Evolutionary conservation across 1,140 invertebrate genomes (phyloP).

Genomic region (Magallana angulata): DNA sequence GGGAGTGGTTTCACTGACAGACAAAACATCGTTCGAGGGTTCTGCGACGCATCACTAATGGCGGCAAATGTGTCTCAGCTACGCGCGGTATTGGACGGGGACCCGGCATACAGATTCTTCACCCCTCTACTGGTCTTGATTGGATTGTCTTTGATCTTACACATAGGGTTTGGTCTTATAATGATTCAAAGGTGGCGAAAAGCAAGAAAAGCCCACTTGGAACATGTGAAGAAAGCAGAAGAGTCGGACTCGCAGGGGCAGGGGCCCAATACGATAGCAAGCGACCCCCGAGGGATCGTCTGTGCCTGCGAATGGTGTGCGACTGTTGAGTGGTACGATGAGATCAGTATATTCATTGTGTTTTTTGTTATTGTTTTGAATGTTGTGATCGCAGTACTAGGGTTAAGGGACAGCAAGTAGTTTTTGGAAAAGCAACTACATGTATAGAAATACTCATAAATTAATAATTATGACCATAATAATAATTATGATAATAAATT

Average conservation of each 20-base stretch:
- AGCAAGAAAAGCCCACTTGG: background rate
- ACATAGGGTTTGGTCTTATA: background rate
- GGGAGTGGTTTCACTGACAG: background rate
- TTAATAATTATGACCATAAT: no score
- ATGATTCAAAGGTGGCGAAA: slow-evolving; percentile 23
- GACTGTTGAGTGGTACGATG: background rate
- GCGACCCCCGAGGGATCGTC: background rate
- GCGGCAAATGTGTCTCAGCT: slow-evolving; percentile 3
- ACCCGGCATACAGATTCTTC: background rate
- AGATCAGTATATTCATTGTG: background rate
- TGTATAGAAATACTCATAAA: no score
- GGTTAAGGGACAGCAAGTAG: background rate
- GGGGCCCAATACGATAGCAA: background rate
- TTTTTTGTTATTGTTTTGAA: slow-evolving; percentile 12
- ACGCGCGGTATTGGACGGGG: background rate
- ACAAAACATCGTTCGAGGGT: background rate
- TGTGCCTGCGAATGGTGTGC: background rate
- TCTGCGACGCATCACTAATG: background rate
- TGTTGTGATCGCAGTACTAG: background rate
- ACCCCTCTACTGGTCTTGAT: background rate
- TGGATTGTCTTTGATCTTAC: background rate
- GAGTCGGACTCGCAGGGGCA: no score
- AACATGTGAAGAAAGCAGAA: background rate
- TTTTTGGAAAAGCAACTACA: no score
- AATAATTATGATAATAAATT: no score